Evolutionary conservation across 2,113 vertebrate genomes (phyloP).

Genomic region (Sinocyclocheilus anophthalmus): DNA sequence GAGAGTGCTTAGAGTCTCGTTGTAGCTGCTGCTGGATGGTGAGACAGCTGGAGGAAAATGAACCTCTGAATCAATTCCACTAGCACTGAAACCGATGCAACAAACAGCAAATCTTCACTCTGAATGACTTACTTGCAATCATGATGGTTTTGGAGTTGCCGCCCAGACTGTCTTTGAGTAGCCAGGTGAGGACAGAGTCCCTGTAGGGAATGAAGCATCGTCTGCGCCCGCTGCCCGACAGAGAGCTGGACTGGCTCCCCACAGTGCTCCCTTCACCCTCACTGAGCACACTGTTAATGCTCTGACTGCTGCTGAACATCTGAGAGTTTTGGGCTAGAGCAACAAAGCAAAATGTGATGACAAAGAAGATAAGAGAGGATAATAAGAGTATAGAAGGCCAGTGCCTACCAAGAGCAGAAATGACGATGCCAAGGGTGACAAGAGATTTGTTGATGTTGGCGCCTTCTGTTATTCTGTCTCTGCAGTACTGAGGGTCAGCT

Average conservation of each 20-base stretch:
- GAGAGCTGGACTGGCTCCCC: slow-evolving; percentile 77
- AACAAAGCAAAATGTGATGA: neutral
- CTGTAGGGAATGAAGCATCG: slow-evolving; percentile 93
- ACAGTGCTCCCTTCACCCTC: slow-evolving; percentile 78
- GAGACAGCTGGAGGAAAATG: slow-evolving; percentile 82
- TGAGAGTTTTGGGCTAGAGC: slow-evolving; percentile 92
- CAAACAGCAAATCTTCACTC: neutral
- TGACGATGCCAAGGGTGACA: slow-evolving; percentile 96
- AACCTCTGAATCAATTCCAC: neutral
- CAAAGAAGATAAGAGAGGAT: neutral
- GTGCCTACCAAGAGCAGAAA: slow-evolving; percentile 89
- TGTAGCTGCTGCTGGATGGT: slow-evolving; percentile 90
- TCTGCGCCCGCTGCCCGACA: slow-evolving; percentile 73
- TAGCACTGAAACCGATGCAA: neutral
- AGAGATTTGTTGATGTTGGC: slow-evolving; percentile 98
- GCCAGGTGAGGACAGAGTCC: slow-evolving; percentile 96
- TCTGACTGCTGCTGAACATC: slow-evolving; percentile 92
- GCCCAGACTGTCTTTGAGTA: slow-evolving; percentile 67
- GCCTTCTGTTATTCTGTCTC: slow-evolving; percentile 92
- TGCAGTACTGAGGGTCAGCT: slow-evolving; percentile 92
- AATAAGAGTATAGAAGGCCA: neutral
- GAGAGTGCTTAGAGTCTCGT: slow-evolving; percentile 93
- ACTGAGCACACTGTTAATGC: slow-evolving; percentile 84
- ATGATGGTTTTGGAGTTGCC: slow-evolving; percentile 98
- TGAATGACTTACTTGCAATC: slow-evolving; percentile 88